Conservation (phyloP, 2,888 invertebrate genomes). For the Eremobia ochroleuca region DNA sequence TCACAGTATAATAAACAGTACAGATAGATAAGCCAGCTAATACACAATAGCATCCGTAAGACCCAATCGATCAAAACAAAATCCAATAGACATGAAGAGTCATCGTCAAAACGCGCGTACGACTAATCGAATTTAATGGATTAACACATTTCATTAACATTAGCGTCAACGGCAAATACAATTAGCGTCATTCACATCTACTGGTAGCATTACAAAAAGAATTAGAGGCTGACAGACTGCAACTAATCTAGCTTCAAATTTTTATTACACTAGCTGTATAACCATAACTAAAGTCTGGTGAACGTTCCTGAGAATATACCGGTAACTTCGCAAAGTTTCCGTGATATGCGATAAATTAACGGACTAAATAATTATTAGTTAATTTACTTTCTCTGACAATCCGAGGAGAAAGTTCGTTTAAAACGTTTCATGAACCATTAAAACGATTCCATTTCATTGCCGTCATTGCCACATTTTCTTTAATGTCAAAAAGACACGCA, state of each 20-base stretch:
- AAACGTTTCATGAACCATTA: constrained; percentile 40
- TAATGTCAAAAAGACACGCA: constrained; percentile 51
- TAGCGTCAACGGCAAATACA: constrained; percentile 46
- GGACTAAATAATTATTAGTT: constrained; percentile 46
- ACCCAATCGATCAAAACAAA: background rate
- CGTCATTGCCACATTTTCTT: constrained; percentile 33
- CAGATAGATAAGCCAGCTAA: background rate
- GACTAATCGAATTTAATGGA: constrained; percentile 49
- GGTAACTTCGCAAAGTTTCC: constrained; percentile 25
- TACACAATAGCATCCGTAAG: background rate
- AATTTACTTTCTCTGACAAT: constrained; percentile 55
- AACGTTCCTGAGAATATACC: constrained; percentile 30
- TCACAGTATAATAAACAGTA: background rate
- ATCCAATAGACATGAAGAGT: background rate
- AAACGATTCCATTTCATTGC: constrained; percentile 21
- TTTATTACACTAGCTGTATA: constrained; percentile 2
- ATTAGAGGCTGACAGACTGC: constrained; percentile 19
- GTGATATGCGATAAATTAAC: constrained; percentile 40
- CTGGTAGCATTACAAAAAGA: constrained; percentile 12
- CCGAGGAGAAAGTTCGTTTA: constrained; percentile 46
- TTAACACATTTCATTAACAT: constrained; percentile 55
- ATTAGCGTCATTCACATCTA: constrained; percentile 42
- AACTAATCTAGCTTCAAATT: constrained; percentile 21
- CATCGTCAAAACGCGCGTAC: constrained; percentile 14
- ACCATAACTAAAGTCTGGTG: background rate